Evolutionary conservation across 2,888 invertebrate genomes (phyloP).

Genomic region (Heliconius erato): DNA sequence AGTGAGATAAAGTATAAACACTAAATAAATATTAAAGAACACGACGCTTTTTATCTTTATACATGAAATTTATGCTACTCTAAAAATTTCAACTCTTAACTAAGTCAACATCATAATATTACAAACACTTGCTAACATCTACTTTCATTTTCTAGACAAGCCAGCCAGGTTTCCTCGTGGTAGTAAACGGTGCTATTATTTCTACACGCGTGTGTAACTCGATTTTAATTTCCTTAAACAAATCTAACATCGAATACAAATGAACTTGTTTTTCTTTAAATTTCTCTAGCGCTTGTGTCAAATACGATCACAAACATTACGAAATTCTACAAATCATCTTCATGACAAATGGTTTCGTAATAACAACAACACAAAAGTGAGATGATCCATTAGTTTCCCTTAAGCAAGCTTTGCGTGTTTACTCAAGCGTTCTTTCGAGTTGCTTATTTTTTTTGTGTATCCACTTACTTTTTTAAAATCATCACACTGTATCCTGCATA

Average conservation of each 20-base stretch:
- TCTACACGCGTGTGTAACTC: slow-evolving; percentile 17
- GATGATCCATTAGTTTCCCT: slow-evolving; percentile 39
- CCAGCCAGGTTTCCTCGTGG: slow-evolving; percentile 24
- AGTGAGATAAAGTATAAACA: no score
- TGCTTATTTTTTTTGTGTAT: slow-evolving; percentile 12
- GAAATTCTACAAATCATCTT: slow-evolving; percentile 46
- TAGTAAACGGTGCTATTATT: slow-evolving; percentile 25
- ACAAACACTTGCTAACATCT: not conserved
- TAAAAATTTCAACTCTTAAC: slow-evolving; percentile 4
- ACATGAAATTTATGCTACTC: not conserved
- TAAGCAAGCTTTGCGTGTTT: slow-evolving; percentile 38
- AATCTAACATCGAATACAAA: slow-evolving; percentile 50
- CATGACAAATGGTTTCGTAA: slow-evolving; percentile 44
- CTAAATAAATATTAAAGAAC: not conserved
- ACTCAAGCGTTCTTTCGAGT: slow-evolving; percentile 28
- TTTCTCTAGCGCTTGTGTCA: slow-evolving; percentile 63
- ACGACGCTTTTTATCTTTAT: not conserved
- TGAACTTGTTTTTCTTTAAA: slow-evolving; percentile 60
- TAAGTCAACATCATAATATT: slow-evolving; percentile 19
- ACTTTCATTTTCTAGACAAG: slow-evolving; percentile 37
- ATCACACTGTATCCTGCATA: no score
- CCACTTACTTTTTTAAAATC: not conserved
- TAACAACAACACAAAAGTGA: slow-evolving; percentile 32
- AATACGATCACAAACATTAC: slow-evolving; percentile 52
- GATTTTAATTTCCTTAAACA: slow-evolving; percentile 15